Evolutionary conservation across 2,888 invertebrate species (phyloP), one percentile per base, ranked within the genome.

Genomic region (Neoitamus cyanurus): DNA sequence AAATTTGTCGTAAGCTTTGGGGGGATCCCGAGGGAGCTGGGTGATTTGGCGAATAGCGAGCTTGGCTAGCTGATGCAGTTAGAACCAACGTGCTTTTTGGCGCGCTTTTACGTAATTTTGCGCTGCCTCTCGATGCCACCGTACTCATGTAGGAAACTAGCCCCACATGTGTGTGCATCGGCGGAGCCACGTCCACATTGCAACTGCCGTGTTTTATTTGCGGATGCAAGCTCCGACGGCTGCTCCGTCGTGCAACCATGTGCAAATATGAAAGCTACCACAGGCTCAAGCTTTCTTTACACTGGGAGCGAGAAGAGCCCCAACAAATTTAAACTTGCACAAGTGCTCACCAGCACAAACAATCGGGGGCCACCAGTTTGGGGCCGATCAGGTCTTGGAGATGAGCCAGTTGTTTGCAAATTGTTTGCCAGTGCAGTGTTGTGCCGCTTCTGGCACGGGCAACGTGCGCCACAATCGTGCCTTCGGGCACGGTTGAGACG

Each of bases 391-490:
- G 84, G 85, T 87, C 88, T 90, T 90, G 90, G 90, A 90, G 90
- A 88, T 87, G 88, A 89, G 90, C 90, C 90, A 90, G 90, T 90
- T 90, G 89, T 88, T 88, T 88, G 88, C 88, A 86, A 88, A 88
- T 88, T 88, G 88, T 88, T 88, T 88, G 88, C 88, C 88, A 88
- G 88, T 88, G 88, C 88, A 87, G 88, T 88, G 86, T 87, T 87
- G 88, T 87, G 87, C 88, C 87, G 88, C 88, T 88, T 88, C 88
- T 88, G 88, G 88, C 88, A 88, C 88, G 85, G 89, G 88, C 88
- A 88, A 88, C 89, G 88, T 88, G 88, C 88, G 86, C 86, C 86
- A 86, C 87, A 87, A 87, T 88, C 87, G 88, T 89, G 89, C 89
- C 89, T 88, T 87, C 88, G 89, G 89, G 88, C 88, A 88, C 88